Evolutionary conservation across 64 coral and sea anemone species (phyloP).

Genomic region (Exaiptasia diaphana): DNA sequence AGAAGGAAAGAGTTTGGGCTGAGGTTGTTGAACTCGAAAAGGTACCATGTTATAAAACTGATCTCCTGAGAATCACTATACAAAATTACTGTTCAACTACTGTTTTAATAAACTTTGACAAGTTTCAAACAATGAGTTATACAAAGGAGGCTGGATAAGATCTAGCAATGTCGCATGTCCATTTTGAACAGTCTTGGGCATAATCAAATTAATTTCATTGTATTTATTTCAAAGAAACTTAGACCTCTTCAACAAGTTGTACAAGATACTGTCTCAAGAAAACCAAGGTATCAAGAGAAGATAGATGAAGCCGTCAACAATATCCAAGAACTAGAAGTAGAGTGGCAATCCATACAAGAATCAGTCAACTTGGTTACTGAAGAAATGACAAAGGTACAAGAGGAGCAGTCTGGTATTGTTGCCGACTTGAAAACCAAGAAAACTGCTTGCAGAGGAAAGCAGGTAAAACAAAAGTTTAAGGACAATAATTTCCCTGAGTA

Average conservation of each 20-base stretch:
- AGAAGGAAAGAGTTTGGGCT: constrained; percentile 91
- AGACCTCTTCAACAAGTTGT: constrained; percentile 24
- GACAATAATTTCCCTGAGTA: not conserved
- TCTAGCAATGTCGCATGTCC: too few relatives aligned
- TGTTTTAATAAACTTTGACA: too few relatives aligned
- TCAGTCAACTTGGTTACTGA: constrained; percentile 66
- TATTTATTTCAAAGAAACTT: constrained; percentile 33
- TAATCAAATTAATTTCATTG: not conserved
- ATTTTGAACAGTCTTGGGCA: too few relatives aligned
- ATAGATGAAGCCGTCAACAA: constrained; percentile 49
- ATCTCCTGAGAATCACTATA: too few relatives aligned
- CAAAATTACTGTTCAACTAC: too few relatives aligned
- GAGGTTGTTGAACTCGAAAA: constrained; percentile 85
- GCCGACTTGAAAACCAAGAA: constrained; percentile 70
- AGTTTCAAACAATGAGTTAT: too few relatives aligned
- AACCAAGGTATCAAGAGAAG: constrained; percentile 53
- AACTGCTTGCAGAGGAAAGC: constrained; percentile 60
- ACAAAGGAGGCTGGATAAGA: too few relatives aligned
- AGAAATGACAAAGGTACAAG: constrained; percentile 42
- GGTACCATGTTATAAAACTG: constrained; percentile 7
- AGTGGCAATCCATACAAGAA: constrained; percentile 54
- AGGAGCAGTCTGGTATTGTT: constrained; percentile 56
- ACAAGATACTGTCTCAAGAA: too few relatives aligned
- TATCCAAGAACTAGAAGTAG: constrained; percentile 45
- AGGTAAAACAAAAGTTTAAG: constrained; percentile 28